These are phyloP conservation scores for Endotricha flammealis DNA, from an alignment of 2,888 invertebrate species.

Conservation along the genomic window DNA sequence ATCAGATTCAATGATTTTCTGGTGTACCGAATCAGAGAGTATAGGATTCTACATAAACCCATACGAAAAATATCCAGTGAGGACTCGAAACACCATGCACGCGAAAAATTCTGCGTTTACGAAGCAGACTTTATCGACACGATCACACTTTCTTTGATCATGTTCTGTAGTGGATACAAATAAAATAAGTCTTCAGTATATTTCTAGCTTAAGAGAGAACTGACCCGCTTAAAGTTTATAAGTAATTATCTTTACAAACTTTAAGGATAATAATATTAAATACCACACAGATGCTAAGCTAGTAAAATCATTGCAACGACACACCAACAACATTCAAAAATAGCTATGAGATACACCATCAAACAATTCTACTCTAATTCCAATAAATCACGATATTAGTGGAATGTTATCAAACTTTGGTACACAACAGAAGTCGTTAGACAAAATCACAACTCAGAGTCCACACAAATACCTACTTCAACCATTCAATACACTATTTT, in stretches of 20 bases:
- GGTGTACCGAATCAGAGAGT: constrained; percentile 22
- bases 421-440: constrained; percentile 36
- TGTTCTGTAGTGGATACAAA: constrained; percentile 5
- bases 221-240: constrained; percentile 40
- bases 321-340: constrained; percentile 72
- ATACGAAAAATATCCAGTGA: constrained; percentile 27
- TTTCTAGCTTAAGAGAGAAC: constrained; percentile 15
- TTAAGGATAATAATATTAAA: constrained; percentile 46
- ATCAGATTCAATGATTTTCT: constrained; percentile 3
- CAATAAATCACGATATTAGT: constrained; percentile 44
- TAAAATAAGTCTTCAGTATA: constrained; percentile 5
- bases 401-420: constrained; percentile 33
- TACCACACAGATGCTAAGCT: constrained; percentile 70
- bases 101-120: constrained; percentile 28
- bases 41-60: constrained; percentile 12
- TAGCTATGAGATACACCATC: constrained; percentile 72
- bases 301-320: constrained; percentile 65
- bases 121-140: constrained; percentile 25
- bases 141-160: constrained; percentile 14
- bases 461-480: constrained; percentile 68
- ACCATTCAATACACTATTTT: constrained; percentile 78
- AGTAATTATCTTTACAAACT: constrained; percentile 38
- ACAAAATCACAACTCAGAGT: constrained; percentile 36
- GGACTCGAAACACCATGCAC: constrained; percentile 52
- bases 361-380: constrained; percentile 67